Evolutionary conservation across 2,797 vertebrate genomes (phyloP), one percentile per base, ranked within the genome.

Genomic region (Momotus momota): DNA sequence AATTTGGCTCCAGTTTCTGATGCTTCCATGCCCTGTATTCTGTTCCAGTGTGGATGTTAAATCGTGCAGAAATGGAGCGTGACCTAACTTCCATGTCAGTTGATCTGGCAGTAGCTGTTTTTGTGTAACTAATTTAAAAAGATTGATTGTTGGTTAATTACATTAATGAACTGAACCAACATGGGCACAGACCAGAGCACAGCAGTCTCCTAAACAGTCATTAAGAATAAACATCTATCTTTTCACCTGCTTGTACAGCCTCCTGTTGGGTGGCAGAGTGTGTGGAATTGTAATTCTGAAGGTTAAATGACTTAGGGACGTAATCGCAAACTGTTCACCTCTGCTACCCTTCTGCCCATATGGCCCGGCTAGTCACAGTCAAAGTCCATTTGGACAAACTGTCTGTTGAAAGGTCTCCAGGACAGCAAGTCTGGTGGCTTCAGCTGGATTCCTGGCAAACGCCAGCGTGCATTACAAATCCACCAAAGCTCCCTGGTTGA

Each of bases 101-200:
- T 90, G 79, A 62, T 90, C 85, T 82, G 91, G 85, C 90, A 79
- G 89, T 88, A 64, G 81, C 87, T 97, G 93, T 19, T 96, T 97
- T 96, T 94, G 49, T 93, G 86, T 91, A 96, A 91, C 85, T 97
- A 89, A 95, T 95, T 96, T 96, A 67, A 92, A 96, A 96, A 97
- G 96, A 96, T 93, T 93, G 93, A 96, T 97, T 96, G 82, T 91
- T 96, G 61, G 52, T 94, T 98, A 96, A 97, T 97, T 94, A 70
- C 88, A 65, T 97, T 97, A 97, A 97, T 97, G 96, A 97, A 96
- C 97, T 94, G 94, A 94, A 91, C 91, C 84, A 82, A 85, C 91
- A 81, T 85, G 91, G 84, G 85, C 58, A 67, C 69, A 90, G 93
- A 88, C 91, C 89, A 95, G 67, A 87, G 89, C 92, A 29, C 95